Percentiles rank a stretch among this genome's conserved stretches.
phyloP scores from a whole-genome alignment of 2,888 invertebrate species.

The Formica aserva region DNA sequence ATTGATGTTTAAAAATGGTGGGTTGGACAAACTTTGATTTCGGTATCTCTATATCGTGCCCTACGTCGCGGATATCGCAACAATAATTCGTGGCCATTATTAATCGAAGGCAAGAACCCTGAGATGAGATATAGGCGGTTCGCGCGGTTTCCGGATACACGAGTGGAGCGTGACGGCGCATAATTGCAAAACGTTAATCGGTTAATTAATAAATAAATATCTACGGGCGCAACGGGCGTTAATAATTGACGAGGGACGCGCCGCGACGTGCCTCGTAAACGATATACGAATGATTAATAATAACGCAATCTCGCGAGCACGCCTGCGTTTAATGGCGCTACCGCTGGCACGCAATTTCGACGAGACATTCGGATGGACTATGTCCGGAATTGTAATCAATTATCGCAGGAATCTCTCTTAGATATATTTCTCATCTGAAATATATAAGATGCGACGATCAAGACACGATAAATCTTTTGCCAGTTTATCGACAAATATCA shows the following conservation, averaged over 20 bases:
- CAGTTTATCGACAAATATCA: slow-evolving; percentile 3
- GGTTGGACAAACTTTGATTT: slow-evolving; percentile 2
- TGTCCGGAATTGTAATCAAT: slow-evolving; percentile 43
- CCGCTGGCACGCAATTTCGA: slow-evolving; percentile 35
- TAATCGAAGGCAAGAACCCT: slow-evolving; percentile 44
- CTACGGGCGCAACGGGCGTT: slow-evolving; percentile 52
- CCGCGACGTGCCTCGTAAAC: slow-evolving; percentile 41
- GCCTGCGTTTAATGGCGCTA: slow-evolving; percentile 26
- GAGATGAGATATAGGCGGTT: slow-evolving; percentile 35
- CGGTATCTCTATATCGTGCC: neutral
- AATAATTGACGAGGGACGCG: slow-evolving; percentile 47
- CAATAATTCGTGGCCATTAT: slow-evolving; percentile 46
- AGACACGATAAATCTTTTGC: neutral
- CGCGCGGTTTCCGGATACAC: slow-evolving; percentile 28
- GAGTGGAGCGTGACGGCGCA: slow-evolving; percentile 55
- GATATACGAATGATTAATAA: slow-evolving; percentile 49
- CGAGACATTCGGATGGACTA: slow-evolving; percentile 3
- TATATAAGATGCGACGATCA: neutral
- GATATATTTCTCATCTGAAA: slow-evolving; percentile 17
- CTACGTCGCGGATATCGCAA: slow-evolving; percentile 10
- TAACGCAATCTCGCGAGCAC: slow-evolving; percentile 42
- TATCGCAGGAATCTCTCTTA: slow-evolving; percentile 41
- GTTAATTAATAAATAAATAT: slow-evolving; percentile 63
- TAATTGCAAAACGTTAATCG: slow-evolving; percentile 55
- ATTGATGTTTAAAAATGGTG: slow-evolving; percentile 20